Percentiles rank a stretch among this genome's conserved stretches.
Conservation (phyloP, 2,113 vertebrate species). For the Andinoacara biseriatus region DNA sequence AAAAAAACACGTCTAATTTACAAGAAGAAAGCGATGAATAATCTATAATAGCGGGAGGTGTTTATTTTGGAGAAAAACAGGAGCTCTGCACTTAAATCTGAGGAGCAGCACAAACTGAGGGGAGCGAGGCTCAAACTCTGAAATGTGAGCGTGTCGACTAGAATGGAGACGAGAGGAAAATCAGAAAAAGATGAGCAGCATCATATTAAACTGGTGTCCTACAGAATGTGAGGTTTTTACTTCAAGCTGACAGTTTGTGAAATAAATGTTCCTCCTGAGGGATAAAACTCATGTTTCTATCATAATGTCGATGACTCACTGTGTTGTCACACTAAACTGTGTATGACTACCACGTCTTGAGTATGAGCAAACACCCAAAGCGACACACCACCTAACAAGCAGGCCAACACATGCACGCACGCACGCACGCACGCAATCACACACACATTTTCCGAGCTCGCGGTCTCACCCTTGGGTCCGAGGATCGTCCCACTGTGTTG, state of each 20-base stretch:
- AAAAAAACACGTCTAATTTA: background rate
- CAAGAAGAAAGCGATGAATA: background rate
- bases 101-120: background rate
- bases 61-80: background rate
- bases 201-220: background rate
- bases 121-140: background rate
- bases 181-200: background rate
- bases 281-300: background rate
- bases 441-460: background rate
- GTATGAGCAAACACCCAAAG: constrained; percentile 49
- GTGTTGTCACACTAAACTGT: background rate
- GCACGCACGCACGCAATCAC: background rate
- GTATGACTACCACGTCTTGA: background rate
- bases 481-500: constrained; percentile 98
- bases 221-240: background rate
- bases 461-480: constrained; percentile 94
- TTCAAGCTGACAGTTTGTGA: background rate
- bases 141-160: background rate
- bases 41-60: background rate
- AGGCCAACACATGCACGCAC: constrained; percentile 8
- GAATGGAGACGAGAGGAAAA: constrained; percentile 21
- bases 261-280: background rate
- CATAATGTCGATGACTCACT: background rate
- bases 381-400: constrained; percentile 19
- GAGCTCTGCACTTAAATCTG: no score